phyloP scores from a whole-genome alignment of 2,888 invertebrate genomes.

The Sminthurinus aureus region DNA sequence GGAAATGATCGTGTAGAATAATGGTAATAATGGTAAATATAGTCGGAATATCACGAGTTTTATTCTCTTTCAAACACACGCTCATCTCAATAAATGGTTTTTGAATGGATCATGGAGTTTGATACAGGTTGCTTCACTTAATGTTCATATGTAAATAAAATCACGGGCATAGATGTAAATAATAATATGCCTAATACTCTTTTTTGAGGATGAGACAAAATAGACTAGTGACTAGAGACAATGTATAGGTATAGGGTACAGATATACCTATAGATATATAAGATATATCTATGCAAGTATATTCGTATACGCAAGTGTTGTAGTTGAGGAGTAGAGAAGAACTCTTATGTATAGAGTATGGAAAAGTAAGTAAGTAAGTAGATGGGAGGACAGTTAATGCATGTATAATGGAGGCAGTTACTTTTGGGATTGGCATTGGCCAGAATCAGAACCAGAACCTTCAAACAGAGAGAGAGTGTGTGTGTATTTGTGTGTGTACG shows the following conservation, averaged over 20 bases:
- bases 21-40: no score
- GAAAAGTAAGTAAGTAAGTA: constrained; percentile 26
- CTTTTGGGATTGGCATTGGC: constrained; percentile 44
- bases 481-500: no score
- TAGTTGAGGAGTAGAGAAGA: neutral
- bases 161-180: no score
- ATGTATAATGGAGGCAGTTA: constrained; percentile 52
- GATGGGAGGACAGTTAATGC: constrained; percentile 45
- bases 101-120: neutral
- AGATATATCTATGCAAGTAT: neutral
- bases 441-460: constrained; percentile 5
- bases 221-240: no score
- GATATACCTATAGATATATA: no score
- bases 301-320: neutral
- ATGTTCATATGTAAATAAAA: neutral
- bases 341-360: neutral
- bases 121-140: neutral
- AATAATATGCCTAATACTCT: no score
- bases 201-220: no score
- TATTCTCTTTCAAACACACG: no score
- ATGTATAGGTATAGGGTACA: no score
- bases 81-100: neutral
- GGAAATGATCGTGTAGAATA: neutral
- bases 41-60: no score
- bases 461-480: no score